Conservation (phyloP, 2,888 invertebrate species). For the Drepanosiphum platanoidis region DNA sequence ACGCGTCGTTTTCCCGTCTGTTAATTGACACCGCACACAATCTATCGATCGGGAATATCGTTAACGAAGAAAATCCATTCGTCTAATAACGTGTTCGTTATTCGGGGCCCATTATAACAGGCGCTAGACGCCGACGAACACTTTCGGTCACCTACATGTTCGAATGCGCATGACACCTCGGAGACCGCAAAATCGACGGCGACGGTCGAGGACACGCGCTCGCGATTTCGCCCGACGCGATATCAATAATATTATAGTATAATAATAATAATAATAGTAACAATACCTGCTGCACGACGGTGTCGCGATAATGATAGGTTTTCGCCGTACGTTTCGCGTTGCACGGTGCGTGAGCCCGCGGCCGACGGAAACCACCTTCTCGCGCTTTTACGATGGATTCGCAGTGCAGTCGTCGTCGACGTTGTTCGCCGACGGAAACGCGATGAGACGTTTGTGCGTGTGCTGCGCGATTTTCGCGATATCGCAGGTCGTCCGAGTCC, state of each 20-base stretch:
- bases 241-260: too few relatives aligned
- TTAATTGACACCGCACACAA: background rate
- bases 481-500: background rate
- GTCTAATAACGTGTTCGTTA: too few relatives aligned
- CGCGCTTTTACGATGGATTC: background rate
- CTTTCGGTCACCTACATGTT: slow-evolving; percentile 56
- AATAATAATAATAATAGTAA: background rate
- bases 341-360: too few relatives aligned
- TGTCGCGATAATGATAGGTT: too few relatives aligned
- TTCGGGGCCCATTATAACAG: background rate
- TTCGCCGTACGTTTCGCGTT: too few relatives aligned
- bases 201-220: background rate
- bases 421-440: background rate
- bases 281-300: background rate
- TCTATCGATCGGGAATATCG: background rate
- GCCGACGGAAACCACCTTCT: too few relatives aligned
- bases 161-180: slow-evolving; percentile 33
- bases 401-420: background rate
- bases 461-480: background rate
- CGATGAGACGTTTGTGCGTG: background rate
- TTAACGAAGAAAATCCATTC: background rate
- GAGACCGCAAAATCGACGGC: slow-evolving; percentile 17
- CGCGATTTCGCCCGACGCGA: background rate
- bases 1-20: background rate
- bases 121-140: background rate